A percentile compares a stretch with the other conserved stretches of the same genome.
phyloP scores from a whole-genome alignment of 2,113 vertebrate genomes.

The Gasterosteus nipponicus region DNA sequence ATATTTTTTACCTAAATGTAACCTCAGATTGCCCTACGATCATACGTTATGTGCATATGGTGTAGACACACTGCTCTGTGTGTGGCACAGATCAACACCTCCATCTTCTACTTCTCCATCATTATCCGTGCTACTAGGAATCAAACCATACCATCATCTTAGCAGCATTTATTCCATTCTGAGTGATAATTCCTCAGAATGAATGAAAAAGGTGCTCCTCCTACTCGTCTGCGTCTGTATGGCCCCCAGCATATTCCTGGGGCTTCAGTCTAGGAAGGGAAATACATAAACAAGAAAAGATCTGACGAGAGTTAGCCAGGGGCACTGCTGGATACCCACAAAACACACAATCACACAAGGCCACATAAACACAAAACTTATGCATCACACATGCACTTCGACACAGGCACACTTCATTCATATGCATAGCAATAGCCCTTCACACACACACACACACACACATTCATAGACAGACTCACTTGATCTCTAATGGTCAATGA shows the following conservation, averaged over 20 bases:
- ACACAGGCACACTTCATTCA: constrained; percentile 13
- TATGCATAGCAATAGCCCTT: constrained; percentile 11
- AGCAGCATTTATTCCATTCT: constrained; percentile 90
- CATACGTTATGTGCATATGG: neutral
- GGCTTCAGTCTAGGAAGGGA: constrained; percentile 81
- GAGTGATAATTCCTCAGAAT: constrained; percentile 89
- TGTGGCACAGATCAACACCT: constrained; percentile 40
- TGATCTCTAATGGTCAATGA: constrained; percentile 82
- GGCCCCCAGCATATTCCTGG: constrained; percentile 87
- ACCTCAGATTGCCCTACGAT: neutral
- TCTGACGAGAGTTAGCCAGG: constrained; percentile 80
- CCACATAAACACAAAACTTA: constrained; percentile 29
- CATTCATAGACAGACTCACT: constrained; percentile 55
- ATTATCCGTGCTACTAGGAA: constrained; percentile 73
- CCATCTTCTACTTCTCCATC: constrained; percentile 76
- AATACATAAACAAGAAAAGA: constrained; percentile 80
- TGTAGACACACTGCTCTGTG: neutral
- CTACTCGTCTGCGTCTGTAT: constrained; percentile 88
- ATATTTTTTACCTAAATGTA: neutral
- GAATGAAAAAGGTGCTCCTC: constrained; percentile 90
- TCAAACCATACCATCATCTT: constrained; percentile 88
- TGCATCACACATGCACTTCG: constrained; percentile 4
- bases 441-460: constrained; percentile 10
- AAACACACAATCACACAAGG: constrained; percentile 22
- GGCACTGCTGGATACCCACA: constrained; percentile 77